Evolutionary conservation across 1,140 invertebrate genomes (phyloP).

Genomic region (Marisa cornuarietis): DNA sequence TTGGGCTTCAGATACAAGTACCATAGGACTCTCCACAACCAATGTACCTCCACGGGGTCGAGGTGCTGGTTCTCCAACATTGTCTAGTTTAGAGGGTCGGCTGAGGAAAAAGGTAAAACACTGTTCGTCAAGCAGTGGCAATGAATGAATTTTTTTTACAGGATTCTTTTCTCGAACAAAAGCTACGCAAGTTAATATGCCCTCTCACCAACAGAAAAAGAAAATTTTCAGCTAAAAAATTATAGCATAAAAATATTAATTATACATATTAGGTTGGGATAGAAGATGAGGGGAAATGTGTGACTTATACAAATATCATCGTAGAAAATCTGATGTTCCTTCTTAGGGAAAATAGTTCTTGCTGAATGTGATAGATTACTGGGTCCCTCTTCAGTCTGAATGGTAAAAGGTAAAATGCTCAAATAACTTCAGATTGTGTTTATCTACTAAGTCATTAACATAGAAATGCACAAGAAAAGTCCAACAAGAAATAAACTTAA

Average conservation of each 20-base stretch:
- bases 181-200: background rate
- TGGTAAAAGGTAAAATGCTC: no score
- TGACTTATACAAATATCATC: no score
- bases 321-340: no score
- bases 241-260: background rate
- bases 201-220: background rate
- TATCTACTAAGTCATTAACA: no score
- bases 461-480: no score
- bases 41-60: constrained; percentile 40
- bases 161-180: background rate
- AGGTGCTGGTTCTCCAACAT: constrained; percentile 27
- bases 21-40: constrained; percentile 59
- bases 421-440: no score
- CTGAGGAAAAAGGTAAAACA: constrained; percentile 17
- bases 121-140: background rate
- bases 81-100: constrained; percentile 40
- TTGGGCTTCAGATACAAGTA: constrained; percentile 57
- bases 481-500: no score
- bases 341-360: no score
- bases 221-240: background rate
- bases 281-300: no score
- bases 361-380: no score
- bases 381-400: no score
- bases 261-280: background rate
- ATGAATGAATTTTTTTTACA: background rate